Base-by-base conservation (phyloP, 1,140 invertebrate species). In the Phocides pigmalion region DNA sequence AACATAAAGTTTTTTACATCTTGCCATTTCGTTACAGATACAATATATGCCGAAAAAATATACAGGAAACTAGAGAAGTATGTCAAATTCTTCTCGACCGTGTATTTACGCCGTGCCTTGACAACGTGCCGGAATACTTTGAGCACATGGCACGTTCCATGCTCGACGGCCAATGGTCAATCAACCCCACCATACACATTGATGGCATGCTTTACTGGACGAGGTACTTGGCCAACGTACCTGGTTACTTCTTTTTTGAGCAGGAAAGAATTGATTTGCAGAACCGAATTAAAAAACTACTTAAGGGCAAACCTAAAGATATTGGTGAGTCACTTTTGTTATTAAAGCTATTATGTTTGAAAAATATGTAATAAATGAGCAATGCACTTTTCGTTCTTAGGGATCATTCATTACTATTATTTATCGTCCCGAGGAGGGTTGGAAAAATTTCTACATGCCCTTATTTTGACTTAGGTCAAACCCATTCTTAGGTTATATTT, bases 1-100 rank as follows among this genome's bases (percentile, higher is more conserved):
- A n/a, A n/a, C n/a, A n/a, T n/a, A n/a, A n/a, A n/a, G n/a, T n/a
- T n/a, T 22, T 22, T 5, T 22, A 22, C 5, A 22, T 22, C 1
- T 28, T 28, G 9, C 5, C 25, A 28, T 8, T 28, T 63, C 74
- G 4, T 12, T 14, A 16, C 81, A 93, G 93, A 51, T 94, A 93
- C 78, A 95, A 95, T 72, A 79, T 95, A 6, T 93, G 91, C 66
- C 78, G 88, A 4, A 84, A 84, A 6, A 88, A 81, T 14, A 41
- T 87, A 0, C 76, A 88, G 4, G 92, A 93, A 58, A 92, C 92
- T 0, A 78, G 71, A 4, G 69, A 87, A 70, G 82, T 92, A 0
- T 92, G 90, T 41, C 68, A 84, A 17, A 64, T 82, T 1, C 53
- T 93, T 1, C 65, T 76, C 0, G 82, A 88, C 0, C 71, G 90